Base-by-base conservation (phyloP, 2,888 invertebrate species). In the Leucoma salicis region DNA sequence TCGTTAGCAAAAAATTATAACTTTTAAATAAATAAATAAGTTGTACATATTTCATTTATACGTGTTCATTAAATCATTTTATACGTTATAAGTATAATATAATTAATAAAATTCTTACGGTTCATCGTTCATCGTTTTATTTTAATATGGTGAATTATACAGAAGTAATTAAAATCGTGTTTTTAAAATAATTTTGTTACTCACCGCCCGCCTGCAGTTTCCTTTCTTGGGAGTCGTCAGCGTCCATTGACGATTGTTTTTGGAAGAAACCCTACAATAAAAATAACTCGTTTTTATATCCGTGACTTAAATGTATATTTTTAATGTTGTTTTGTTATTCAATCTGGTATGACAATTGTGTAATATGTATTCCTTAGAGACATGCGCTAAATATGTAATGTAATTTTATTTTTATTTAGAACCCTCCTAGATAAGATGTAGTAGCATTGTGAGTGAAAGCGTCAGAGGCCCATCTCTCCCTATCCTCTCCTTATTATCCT, bases 151-250 rank as follows among this genome's bases (percentile, higher is more conserved):
- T 36, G 39, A 48, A 46, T 49, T 38, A 44, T 44, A 31, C 32
- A 45, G 24, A 44, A 32, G 39, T 45, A 39, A 45, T 47, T 46
- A 44, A 47, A 44, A 24, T 39, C 37, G 27, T 27, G 8, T 21
- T 28, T 50, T 42, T 44, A 35, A 11, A 28, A 14, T 35, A 43
- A 27, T 28, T 28, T 14, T 21, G 11, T 32, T 40, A 83, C 87
- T 84, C 61, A 89, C 89, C 89, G 49, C 86, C 85, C 0, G 87
- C 82, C 44, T 88, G 89, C 34, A 89, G 55, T 67, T 89, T 89
- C 53, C 89, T 78, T 50, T 89, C 89, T 70, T 88, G 89, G 0
- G 87, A 87, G 49, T 89, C 89, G 8, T 89, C 89, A 0, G 78
- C 76, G 49, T 89, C 89, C 77, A 84, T 74, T 45, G 82, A 72